Conservation (phyloP, 1,140 invertebrate species). For the Drosophila orena region DNA sequence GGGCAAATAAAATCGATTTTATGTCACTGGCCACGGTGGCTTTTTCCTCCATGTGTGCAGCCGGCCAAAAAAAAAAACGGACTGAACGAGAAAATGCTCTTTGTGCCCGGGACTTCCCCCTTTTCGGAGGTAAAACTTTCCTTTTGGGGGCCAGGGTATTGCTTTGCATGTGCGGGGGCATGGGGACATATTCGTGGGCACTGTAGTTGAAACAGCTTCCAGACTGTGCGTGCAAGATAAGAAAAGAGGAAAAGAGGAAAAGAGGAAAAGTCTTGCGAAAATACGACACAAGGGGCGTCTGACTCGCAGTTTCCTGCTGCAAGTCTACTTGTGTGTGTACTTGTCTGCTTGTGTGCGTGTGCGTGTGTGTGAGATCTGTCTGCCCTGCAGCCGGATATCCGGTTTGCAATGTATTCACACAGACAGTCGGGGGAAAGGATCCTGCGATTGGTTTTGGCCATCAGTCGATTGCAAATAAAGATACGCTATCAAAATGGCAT, state of each 20-base stretch:
- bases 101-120: constrained; percentile 15
- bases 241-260: constrained; percentile 28
- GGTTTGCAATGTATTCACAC: constrained; percentile 61
- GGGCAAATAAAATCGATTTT: constrained; percentile 75
- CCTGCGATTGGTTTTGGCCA: constrained; percentile 5
- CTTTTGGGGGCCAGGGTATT: constrained; percentile 2
- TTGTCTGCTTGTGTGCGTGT: neutral
- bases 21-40: constrained; percentile 65
- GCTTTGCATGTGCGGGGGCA: constrained; percentile 64
- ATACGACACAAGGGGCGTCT: constrained; percentile 7
- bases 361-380: constrained; percentile 33
- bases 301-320: constrained; percentile 44
- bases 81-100: constrained; percentile 37
- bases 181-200: constrained; percentile 15
- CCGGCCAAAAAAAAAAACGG: constrained; percentile 16
- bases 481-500: constrained; percentile 5
- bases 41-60: constrained; percentile 45
- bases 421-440: constrained; percentile 35
- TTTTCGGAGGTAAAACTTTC: constrained; percentile 69
- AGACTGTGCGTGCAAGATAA: constrained; percentile 70
- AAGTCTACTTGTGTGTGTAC: constrained; percentile 10
- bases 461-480: constrained; percentile 2
- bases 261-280: constrained; percentile 7
- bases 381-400: constrained; percentile 77
- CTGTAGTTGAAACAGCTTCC: constrained; percentile 32